Evolutionary conservation across 2,888 invertebrate genomes (phyloP), one percentile per base, ranked within the genome.

Genomic region (Chaetoderma sp.): DNA sequence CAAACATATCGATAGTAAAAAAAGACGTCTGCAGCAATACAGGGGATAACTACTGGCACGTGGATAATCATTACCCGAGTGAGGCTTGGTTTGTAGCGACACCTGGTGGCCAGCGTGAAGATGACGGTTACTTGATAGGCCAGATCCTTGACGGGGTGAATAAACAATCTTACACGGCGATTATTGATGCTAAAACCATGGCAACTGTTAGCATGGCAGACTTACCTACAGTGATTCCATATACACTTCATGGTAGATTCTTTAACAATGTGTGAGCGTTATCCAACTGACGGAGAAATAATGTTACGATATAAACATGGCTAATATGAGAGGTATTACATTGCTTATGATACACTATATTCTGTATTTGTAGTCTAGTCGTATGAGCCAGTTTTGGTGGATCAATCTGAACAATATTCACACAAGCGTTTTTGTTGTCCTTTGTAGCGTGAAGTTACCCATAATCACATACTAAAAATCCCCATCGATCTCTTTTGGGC

Each of bases 181-280:
- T 83, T 1, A 65, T 83, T 6, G 77, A 83, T 63, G 82, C 83
- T 0, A 67, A 50, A 28, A 77, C 74, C 6, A 72, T 85, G 75
- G 69, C 68, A 13, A 39, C 72, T 1, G 65, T 79, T 4, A 80
- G 74, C 65, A 60, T 55, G 21, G 80, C 80, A 0, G 70, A 74
- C 42, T 61, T 83, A 16, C 83, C 83, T 0, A 79, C 77, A 0
- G 44, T 72, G 10, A 69, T 85, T 16, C 84, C 85, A 5, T 83
- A 79, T 56, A 77, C 78, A 30, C 65, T 85, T 8, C 85, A 85
- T 64, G 84, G 85, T 10, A 60, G 77, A 47, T 83, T 81, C 56
- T 83, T 82, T n/a, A n/a, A n/a, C n/a, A n/a, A n/a, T n/a, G n/a
- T n/a, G n/a, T n/a, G n/a, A n/a, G n/a, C n/a, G n/a, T n/a, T n/a